Evolutionary conservation across 1,140 invertebrate genomes (phyloP).

Genomic region (Drosophila biarmipes): DNA sequence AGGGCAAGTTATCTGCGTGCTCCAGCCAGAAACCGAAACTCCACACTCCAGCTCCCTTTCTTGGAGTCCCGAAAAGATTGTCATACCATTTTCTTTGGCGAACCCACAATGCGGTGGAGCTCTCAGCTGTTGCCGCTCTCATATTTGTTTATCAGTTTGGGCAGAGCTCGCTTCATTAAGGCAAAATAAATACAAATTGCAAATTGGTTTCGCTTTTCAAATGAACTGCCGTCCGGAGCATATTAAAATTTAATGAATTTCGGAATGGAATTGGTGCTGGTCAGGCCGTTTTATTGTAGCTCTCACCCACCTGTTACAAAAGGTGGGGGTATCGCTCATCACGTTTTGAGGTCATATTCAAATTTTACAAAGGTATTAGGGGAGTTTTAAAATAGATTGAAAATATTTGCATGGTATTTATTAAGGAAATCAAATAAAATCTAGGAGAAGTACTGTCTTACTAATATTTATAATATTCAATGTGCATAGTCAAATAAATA

Average conservation of each 20-base stretch:
- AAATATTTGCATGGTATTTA: not conserved
- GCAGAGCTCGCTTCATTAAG: conserved; percentile 65
- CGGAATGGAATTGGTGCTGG: conserved; percentile 22
- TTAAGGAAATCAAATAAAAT: no score
- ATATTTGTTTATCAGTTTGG: conserved; percentile 76
- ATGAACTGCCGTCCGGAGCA: conserved; percentile 39
- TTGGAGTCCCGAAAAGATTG: conserved; percentile 18
- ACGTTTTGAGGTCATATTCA: not conserved
- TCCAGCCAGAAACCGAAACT: conserved; percentile 23
- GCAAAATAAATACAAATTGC: conserved; percentile 77
- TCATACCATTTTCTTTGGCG: not conserved
- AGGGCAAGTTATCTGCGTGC: conserved; percentile 21
- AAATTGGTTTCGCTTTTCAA: conserved; percentile 67
- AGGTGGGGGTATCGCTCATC: not conserved
- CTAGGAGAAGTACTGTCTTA: no score
- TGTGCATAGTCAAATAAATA: no score
- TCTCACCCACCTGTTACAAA: conserved; percentile 6
- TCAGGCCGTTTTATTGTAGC: conserved; percentile 6
- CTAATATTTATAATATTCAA: no score
- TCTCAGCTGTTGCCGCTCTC: conserved; percentile 66
- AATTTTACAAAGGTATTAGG: not conserved
- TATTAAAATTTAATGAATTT: conserved; percentile 48
- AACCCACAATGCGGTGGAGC: conserved; percentile 1
- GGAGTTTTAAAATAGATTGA: not conserved
- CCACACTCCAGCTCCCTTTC: conserved; percentile 6